Conservation (phyloP, 2,888 invertebrate genomes). For the Schizotus pectinicornis region DNA sequence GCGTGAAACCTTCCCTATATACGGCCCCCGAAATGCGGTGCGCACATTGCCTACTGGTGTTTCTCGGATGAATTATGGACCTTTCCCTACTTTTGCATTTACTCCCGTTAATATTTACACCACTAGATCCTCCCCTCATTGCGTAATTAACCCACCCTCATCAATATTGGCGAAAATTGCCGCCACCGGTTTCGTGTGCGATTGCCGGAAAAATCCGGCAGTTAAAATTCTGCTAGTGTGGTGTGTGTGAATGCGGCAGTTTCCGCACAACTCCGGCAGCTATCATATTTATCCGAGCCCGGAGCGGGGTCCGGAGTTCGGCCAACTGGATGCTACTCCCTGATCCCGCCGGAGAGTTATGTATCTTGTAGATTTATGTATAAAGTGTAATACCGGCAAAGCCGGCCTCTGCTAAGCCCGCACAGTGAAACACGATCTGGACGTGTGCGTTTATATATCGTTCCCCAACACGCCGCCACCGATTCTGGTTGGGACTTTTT, state of each 20-base stretch:
- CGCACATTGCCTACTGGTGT: conserved; percentile 47
- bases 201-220: background rate
- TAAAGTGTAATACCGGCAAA: conserved; percentile 57
- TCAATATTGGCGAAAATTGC: background rate
- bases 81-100: conserved; percentile 37
- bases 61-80: conserved; percentile 44
- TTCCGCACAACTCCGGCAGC: conserved; percentile 10
- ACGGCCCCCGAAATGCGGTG: conserved; percentile 49
- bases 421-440: conserved; percentile 53
- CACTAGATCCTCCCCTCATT: conserved; percentile 32
- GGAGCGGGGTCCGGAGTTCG: conserved; percentile 28
- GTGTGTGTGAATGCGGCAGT: background rate
- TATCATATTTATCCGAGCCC: conserved; percentile 27
- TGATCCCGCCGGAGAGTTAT: conserved; percentile 58
- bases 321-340: conserved; percentile 46
- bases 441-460: conserved; percentile 47
- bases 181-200: background rate
- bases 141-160: conserved; percentile 12
- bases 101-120: conserved; percentile 36
- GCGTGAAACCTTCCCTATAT: conserved; percentile 49
- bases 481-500: too few species aligned
- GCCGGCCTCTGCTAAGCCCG: conserved; percentile 43
- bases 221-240: conserved; percentile 15
- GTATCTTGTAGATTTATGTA: conserved; percentile 59
- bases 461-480: background rate